These are phyloP conservation scores for Ameiurus melas DNA, from an alignment of 2,113 vertebrate species.

Conservation along the genomic window DNA sequence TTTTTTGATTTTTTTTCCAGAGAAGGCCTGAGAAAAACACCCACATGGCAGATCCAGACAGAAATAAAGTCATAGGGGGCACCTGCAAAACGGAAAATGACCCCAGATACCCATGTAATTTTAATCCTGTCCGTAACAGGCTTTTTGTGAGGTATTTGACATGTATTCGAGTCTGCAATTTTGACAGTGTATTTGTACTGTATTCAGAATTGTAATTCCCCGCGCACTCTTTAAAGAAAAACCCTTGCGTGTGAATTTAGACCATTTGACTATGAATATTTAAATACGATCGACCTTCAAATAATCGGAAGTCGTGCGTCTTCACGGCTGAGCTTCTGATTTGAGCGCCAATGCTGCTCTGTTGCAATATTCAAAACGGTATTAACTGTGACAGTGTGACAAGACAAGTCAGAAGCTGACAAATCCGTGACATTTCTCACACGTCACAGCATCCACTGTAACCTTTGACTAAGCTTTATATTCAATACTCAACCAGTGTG, in stretches of 20 bases:
- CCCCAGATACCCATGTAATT: background rate
- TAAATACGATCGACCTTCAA: no score
- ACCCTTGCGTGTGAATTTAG: no score
- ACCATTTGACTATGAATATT: no score
- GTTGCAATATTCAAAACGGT: background rate
- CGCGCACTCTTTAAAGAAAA: no score
- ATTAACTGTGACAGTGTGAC: background rate
- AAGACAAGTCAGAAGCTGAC: background rate
- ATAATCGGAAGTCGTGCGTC: no score
- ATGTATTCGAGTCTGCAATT: background rate
- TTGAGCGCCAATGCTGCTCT: no score
- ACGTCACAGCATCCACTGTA: slow-evolving; percentile 24
- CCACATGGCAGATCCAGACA: no score
- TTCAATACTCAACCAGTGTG: slow-evolving; percentile 6
- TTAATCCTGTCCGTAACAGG: background rate
- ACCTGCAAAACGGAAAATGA: background rate
- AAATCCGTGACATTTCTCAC: slow-evolving; percentile 44
- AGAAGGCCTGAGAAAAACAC: background rate
- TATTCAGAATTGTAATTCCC: no score
- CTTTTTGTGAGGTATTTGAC: background rate
- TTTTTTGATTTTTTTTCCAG: background rate
- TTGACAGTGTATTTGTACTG: no score
- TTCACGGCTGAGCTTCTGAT: no score
- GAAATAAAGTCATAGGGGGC: background rate
- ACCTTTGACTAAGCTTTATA: slow-evolving; percentile 40